Conservation (phyloP, 2,797 vertebrate genomes). For the Knipowitschia caucasica region DNA sequence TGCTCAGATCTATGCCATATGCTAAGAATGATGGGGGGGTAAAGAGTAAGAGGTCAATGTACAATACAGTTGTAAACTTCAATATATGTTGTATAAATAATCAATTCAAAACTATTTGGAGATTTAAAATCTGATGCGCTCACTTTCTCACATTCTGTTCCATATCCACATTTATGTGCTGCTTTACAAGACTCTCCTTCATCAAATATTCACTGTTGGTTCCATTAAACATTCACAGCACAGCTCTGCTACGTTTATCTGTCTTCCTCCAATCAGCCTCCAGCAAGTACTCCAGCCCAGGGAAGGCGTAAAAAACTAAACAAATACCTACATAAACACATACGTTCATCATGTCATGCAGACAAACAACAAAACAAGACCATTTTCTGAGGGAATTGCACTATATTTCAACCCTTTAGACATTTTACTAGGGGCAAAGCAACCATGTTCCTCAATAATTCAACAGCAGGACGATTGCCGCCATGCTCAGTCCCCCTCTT, state of each 20-base stretch:
- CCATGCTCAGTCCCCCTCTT: slow-evolving; percentile 30
- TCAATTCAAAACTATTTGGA: neutral
- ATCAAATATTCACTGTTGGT: slow-evolving; percentile 78
- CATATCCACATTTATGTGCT: slow-evolving; percentile 39
- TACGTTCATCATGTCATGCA: slow-evolving; percentile 21
- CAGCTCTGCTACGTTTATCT: slow-evolving; percentile 66
- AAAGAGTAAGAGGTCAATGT: slow-evolving; percentile 35
- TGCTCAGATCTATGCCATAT: slow-evolving; percentile 43
- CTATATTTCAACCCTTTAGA: slow-evolving; percentile 45
- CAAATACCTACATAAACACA: slow-evolving; percentile 9
- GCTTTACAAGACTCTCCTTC: slow-evolving; percentile 42
- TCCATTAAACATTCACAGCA: slow-evolving; percentile 76
- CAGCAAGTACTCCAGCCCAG: slow-evolving; percentile 57
- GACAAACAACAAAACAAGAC: slow-evolving; percentile 5
- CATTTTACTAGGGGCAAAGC: slow-evolving; percentile 49
- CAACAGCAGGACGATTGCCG: slow-evolving; percentile 56
- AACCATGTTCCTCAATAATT: slow-evolving; percentile 70
- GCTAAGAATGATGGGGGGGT: slow-evolving; percentile 27
- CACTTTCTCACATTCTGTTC: slow-evolving; percentile 22
- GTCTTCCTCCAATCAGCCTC: slow-evolving; percentile 68
- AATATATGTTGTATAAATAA: slow-evolving; percentile 4
- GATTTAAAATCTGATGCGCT: slow-evolving; percentile 6
- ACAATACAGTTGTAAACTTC: slow-evolving; percentile 16
- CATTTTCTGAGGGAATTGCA: slow-evolving; percentile 5
- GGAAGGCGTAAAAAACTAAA: slow-evolving; percentile 45